Base-by-base conservation (phyloP, 2,797 vertebrate species). In the Chrysocyon brachyurus region DNA sequence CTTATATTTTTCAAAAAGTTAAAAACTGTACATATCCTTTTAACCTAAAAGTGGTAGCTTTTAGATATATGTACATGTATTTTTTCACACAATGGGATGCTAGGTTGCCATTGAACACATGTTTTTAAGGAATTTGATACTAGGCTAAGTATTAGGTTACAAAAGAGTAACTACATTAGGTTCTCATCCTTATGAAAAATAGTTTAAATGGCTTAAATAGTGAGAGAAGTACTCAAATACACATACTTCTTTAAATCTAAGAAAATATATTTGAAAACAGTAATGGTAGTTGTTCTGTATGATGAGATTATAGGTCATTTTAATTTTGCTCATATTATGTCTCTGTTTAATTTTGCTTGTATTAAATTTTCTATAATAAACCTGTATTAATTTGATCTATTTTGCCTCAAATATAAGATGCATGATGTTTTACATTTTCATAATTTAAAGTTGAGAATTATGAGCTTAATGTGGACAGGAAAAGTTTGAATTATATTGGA, bases 1-100 rank as follows among this genome's bases (percentile, higher is more conserved):
- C 6, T 73, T 92, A 85, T 14, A n/a, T 36, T 66, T 93, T 95
- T 84, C 56, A 84, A 72, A 91, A 59, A 75, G 33, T 64, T 94
- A 78, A 54, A 93, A 86, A 91, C 31, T 68, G 0, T 28, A 59
- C 31, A 61, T 57, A 77, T 54, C 14, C 54, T 12, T 86, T 90
- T 91, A 89, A 56, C 19, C 22, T 56, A 82, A 49, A 12, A 59
- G 31, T 72, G 81, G 31, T 12, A 82, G 64, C 49, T 52, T 91
- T 70, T 28, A 5, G 24, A 75, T 75, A 17, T 28, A 75, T 16
- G 72, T 28, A 9, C 15, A 59, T 56, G 56, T 49, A 7, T 72
- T 64, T 24, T 56, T 93, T 57, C 90, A 88, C 16, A 79, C n/a
- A 63, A 22, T 61, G 40, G 8, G 57, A 84, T 83, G 85, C 2